Evolutionary conservation across 2,113 vertebrate species (phyloP), one percentile per base, ranked within the genome.

Genomic region (Xenopus borealis): DNA sequence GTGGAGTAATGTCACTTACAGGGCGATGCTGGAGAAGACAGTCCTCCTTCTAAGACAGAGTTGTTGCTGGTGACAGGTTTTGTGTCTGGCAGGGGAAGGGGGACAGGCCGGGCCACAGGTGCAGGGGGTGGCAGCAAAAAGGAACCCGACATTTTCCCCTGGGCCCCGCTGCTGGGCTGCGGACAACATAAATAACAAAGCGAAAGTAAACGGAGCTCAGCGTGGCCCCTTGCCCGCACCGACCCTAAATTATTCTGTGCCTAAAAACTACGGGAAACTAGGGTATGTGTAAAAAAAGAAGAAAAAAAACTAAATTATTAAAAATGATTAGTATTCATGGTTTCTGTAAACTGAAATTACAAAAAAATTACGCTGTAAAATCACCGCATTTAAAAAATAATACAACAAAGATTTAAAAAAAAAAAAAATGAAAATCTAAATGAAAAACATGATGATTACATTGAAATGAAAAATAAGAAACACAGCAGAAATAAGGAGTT

Each of bases 21-120:
- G 92, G 93, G 94, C 92, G 95, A 95, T 86, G 95, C 88, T 93
- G 94, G 93, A 88, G 94, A 92, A 88, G 92, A 92, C 86, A 94
- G 92, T 94, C 93, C 95, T 89, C 94, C 95, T 86, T 95, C 94
- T 86, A 94, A 94, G 94, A 92, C 74, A 77, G 69, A 70, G 74
- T 62, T 75, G 72, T 93, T 90, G 82, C 93, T 93, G 93, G 94
- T 95, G 94, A 94, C 94, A 92, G 95, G 91, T 94, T 97, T 96
- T 94, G 95, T 94, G 93, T 96, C 95, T 91, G 95, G 91, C 94
- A 96, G 94, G 86, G 95, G 94, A 92, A 96, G 95, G 94, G 95
- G 95, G 93, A 97, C 93, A 90, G 95, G 95, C 91, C 95, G 93
- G 92, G 95, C 95, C 95, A 96, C 94, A 86, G 95, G 94, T 92